phyloP scores from a whole-genome alignment of 2,797 vertebrate genomes.

The Cuculus canorus region DNA sequence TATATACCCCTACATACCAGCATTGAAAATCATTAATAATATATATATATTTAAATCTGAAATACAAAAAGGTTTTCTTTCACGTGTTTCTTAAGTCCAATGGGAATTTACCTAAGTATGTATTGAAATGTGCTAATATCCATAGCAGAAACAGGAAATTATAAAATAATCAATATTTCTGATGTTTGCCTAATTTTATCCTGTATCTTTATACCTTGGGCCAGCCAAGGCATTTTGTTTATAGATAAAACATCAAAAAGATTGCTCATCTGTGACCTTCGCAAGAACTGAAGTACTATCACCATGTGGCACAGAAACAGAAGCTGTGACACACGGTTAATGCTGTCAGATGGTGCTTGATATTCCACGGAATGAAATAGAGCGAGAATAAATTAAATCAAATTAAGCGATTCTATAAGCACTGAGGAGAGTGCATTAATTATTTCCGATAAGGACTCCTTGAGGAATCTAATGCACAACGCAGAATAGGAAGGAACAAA shows the following conservation, averaged over 20 bases:
- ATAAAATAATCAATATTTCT: neutral
- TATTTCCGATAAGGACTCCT: neutral
- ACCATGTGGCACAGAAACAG: neutral
- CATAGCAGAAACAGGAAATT: constrained; percentile 18
- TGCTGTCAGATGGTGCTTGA: neutral
- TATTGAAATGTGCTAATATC: neutral
- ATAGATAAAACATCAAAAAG: neutral
- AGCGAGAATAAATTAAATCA: neutral
- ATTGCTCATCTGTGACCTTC: neutral
- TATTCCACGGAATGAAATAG: neutral
- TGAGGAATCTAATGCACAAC: neutral
- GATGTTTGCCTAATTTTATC: neutral
- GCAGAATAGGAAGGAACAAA: neutral
- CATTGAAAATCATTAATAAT: neutral
- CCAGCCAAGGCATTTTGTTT: constrained; percentile 33
- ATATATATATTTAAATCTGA: neutral
- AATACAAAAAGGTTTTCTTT: neutral
- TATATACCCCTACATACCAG: neutral
- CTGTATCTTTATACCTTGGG: neutral
- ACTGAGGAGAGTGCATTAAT: neutral
- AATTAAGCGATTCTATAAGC: neutral
- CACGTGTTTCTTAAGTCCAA: neutral
- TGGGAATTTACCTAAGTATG: neutral
- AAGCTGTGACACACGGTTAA: neutral
- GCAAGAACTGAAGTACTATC: neutral